Conservation (phyloP, 2,797 vertebrate species). For the Limosa lapponica region DNA sequence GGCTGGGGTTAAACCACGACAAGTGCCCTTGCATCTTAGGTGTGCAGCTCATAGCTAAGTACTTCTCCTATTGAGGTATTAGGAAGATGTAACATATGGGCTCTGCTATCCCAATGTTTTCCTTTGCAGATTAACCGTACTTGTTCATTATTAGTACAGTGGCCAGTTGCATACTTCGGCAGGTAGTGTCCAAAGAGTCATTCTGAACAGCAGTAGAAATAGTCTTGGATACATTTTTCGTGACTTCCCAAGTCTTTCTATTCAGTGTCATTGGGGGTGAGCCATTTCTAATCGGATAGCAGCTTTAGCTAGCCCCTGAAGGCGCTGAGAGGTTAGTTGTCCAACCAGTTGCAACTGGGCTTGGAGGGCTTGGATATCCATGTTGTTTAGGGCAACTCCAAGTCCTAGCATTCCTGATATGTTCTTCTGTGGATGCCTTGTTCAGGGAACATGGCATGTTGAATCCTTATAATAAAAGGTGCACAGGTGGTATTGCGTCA, state of each 20-base stretch:
- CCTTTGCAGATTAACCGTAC: neutral
- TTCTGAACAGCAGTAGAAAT: neutral
- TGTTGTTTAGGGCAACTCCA: neutral
- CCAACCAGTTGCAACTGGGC: neutral
- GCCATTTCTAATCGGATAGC: neutral
- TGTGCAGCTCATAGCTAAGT: neutral
- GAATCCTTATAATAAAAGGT: neutral
- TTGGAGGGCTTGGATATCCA: neutral
- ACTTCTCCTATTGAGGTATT: neutral
- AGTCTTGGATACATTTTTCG: neutral
- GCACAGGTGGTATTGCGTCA: neutral
- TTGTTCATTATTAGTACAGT: neutral
- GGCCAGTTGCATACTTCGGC: neutral
- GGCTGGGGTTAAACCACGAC: too few species aligned
- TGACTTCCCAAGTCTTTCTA: neutral
- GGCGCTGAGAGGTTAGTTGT: neutral
- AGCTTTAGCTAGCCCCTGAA: neutral
- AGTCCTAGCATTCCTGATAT: neutral
- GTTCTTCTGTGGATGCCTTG: neutral
- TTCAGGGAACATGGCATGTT: neutral
- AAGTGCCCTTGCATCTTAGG: neutral
- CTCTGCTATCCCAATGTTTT: neutral
- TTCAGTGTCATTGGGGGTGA: neutral
- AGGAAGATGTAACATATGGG: neutral
- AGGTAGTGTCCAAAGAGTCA: neutral